Evolutionary conservation across 1,140 invertebrate genomes (phyloP).

Genomic region (Papilio glaucus): DNA sequence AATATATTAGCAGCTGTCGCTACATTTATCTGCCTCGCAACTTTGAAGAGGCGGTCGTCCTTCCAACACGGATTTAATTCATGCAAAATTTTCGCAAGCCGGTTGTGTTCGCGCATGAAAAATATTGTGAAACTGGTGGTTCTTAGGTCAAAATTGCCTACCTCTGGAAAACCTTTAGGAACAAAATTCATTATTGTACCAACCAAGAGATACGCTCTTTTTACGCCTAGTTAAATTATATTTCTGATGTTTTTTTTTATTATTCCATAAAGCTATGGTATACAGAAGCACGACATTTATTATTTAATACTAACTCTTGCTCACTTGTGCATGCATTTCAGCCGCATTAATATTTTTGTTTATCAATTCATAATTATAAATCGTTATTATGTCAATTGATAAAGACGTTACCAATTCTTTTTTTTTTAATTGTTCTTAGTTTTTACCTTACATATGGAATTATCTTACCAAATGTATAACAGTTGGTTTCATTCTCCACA

Average conservation of each 20-base stretch:
- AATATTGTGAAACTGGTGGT: constrained; percentile 97
- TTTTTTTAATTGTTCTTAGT: neutral
- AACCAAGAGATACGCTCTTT: neutral
- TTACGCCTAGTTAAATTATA: no score
- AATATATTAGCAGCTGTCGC: constrained; percentile 86
- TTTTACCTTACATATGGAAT: neutral
- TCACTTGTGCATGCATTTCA: no score
- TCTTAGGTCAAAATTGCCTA: constrained; percentile 55
- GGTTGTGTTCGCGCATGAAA: constrained; percentile 88
- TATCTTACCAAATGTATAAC: constrained; percentile 60
- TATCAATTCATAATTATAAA: no score
- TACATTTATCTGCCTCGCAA: constrained; percentile 85
- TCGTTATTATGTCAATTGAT: neutral
- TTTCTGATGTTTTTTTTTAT: no score
- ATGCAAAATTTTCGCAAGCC: constrained; percentile 84
- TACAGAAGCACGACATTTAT: no score
- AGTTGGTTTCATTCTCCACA: constrained; percentile 48
- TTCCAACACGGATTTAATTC: constrained; percentile 87
- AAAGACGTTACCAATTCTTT: neutral
- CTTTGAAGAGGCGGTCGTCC: constrained; percentile 87
- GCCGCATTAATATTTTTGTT: no score
- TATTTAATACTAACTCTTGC: no score
- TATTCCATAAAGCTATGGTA: no score
- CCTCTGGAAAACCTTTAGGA: constrained; percentile 53
- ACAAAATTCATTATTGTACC: neutral